Percentiles rank a stretch among this genome's conserved stretches.
phyloP scores from a whole-genome alignment of 1,140 invertebrate genomes.

The Euborellia annulipes region DNA sequence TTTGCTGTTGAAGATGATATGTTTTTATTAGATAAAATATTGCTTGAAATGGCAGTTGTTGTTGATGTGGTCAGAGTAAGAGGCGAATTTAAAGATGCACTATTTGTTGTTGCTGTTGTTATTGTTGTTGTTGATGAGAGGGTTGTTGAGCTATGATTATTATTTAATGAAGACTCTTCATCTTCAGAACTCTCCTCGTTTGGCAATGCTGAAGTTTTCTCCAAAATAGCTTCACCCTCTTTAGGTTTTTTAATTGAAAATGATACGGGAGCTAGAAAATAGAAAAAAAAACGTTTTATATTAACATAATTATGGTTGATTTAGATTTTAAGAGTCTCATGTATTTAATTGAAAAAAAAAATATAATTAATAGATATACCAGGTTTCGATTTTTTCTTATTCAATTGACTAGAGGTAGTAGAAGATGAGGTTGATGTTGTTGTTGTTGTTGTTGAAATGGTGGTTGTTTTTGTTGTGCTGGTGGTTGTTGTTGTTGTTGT shows the following conservation, averaged over 20 bases:
- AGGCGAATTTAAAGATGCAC: no score
- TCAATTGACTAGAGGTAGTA: no score
- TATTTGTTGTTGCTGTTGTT: no score
- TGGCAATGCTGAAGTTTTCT: slow-evolving; percentile 34
- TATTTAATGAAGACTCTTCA: slow-evolving; percentile 24
- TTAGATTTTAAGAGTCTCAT: no score
- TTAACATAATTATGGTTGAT: no score
- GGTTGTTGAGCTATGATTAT: no score
- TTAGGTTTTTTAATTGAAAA: slow-evolving; percentile 71
- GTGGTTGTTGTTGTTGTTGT: neutral
- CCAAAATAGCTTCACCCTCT: slow-evolving; percentile 40
- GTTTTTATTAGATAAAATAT: slow-evolving; percentile 11
- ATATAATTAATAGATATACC: no score
- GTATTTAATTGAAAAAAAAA: neutral
- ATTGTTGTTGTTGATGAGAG: no score
- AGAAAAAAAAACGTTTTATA: neutral
- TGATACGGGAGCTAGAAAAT: slow-evolving; percentile 45
- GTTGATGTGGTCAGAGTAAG: no score
- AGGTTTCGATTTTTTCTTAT: no score
- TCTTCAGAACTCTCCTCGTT: slow-evolving; percentile 60
- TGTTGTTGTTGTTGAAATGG: neutral
- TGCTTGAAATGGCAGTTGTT: no score
- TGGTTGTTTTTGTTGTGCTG: neutral
- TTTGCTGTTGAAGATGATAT: slow-evolving; percentile 5
- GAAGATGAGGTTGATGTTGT: no score